Conservation (phyloP, 2,113 vertebrate species). For the Lagopus leucura region DNA sequence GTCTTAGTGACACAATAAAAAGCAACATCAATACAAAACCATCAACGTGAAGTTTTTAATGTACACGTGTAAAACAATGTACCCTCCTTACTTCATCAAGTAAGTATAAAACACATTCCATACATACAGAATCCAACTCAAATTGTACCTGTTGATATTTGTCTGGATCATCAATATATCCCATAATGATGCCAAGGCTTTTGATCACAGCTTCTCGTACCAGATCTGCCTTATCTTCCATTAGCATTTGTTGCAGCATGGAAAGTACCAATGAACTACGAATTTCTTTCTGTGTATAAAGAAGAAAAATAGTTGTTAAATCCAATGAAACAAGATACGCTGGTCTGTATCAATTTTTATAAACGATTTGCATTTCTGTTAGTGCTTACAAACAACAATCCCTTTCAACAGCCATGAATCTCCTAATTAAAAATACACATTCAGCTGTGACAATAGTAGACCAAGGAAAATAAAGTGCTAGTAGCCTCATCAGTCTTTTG, state of each 20-base stretch:
- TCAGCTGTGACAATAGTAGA: not conserved
- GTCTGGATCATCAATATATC: constrained; percentile 96
- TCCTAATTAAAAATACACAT: not conserved
- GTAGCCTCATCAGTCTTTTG: not conserved
- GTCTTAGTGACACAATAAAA: not conserved
- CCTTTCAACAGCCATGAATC: not conserved
- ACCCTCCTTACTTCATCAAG: not conserved
- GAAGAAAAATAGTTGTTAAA: constrained; percentile 26
- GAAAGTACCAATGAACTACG: constrained; percentile 97
- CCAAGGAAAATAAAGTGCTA: not conserved
- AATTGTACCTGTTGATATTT: constrained; percentile 93
- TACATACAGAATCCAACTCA: not conserved
- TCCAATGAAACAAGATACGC: not conserved
- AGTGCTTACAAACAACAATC: not conserved
- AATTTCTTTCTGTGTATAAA: constrained; percentile 91
- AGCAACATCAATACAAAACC: not conserved
- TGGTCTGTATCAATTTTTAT: not conserved
- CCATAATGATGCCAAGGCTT: constrained; percentile 98
- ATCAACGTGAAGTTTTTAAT: not conserved
- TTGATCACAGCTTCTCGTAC: constrained; percentile 98
- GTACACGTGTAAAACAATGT: not conserved
- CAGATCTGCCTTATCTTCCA: constrained; percentile 97
- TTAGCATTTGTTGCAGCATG: constrained; percentile 98
- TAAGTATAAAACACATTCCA: not conserved
- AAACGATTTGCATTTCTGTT: not conserved